Percentiles rank a stretch among this genome's conserved stretches.
phyloP scores from a whole-genome alignment of 2,888 invertebrate genomes.

The Leuctra nigra region DNA sequence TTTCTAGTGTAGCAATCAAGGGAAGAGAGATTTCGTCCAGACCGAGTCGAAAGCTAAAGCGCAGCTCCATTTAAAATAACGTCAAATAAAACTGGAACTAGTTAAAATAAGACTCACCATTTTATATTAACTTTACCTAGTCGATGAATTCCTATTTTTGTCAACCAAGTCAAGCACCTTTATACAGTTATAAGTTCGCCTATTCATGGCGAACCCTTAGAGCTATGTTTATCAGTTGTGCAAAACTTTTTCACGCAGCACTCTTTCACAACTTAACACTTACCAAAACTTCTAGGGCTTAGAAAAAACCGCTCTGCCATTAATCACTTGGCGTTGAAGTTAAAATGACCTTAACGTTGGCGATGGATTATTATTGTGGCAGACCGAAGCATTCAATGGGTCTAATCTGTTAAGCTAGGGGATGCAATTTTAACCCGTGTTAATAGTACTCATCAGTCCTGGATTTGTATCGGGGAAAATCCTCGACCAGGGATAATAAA shows the following conservation, averaged over 20 bases:
- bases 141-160: not conserved
- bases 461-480: slow-evolving; percentile 23
- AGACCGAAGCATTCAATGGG: slow-evolving; percentile 5
- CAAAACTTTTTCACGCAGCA: not conserved
- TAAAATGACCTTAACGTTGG: not conserved
- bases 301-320: slow-evolving; percentile 1
- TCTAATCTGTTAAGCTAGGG: slow-evolving; percentile 13
- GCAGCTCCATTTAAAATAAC: too few relatives aligned
- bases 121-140: too few relatives aligned
- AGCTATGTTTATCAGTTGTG: not conserved
- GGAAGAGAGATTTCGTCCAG: too few relatives aligned
- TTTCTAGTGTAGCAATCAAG: not conserved
- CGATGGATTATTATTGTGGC: slow-evolving; percentile 18
- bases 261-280: not conserved
- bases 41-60: not conserved
- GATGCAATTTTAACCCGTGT: slow-evolving; percentile 18
- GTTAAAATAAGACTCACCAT: too few relatives aligned
- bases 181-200: too few relatives aligned
- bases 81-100: too few relatives aligned
- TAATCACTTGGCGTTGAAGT: slow-evolving; percentile 10
- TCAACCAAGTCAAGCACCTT: not conserved
- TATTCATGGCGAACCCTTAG: too few relatives aligned
- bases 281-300: not conserved
- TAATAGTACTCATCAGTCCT: slow-evolving; percentile 22
- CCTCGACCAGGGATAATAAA: slow-evolving; percentile 7